Base-by-base conservation (phyloP, 2,113 vertebrate species). In the Nannobrachium achirus region DNA sequence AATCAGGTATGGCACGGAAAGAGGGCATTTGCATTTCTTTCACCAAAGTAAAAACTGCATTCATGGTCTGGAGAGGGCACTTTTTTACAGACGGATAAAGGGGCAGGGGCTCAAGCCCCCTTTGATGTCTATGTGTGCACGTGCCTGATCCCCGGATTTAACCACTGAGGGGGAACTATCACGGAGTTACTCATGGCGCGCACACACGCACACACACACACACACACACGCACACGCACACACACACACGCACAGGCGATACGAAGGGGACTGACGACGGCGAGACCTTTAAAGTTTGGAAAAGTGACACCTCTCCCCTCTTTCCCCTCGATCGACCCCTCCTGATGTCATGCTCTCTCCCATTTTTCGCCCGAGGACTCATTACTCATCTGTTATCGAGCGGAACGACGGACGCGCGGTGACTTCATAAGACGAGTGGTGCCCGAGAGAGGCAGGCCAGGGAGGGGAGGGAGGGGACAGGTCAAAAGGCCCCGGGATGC, bases 401-500 rank as follows among this genome's bases (percentile, higher is more conserved):
- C 50, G 63, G 46, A 88, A 68, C 45, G 16, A 56, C 57, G 16
- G 59, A 81, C 25, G 63, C 63, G 16, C 66, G 56, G 64, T 81
- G 78, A 89, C 75, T 81, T 84, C 76, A 86, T 69, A 78, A 75
- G 79, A 78, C 13, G 1, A 81, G 71, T 73, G 69, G 44, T 80
- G 78, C 80, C 58, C 33, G 33, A 63, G 71, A 82, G 66, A 82
- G 63, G 59, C 51, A 71, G 48, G 33, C 63, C 18, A 48, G 46
- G 10, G 41, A 52, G 41, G 53, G 39, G 62, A 5, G 6, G 42
- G 15, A 7, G 65, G 67, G 64, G 63, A 65, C 45, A 45, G 65
- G 45, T 13, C 11, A 19, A n/a, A n/a, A n/a, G n/a, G n/a, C n/a
- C n/a, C n/a, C n/a, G 20, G 5, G n/a, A 74, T 62, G 63, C 38